phyloP scores from a whole-genome alignment of 2,797 vertebrate genomes.

The Chelon auratus region DNA sequence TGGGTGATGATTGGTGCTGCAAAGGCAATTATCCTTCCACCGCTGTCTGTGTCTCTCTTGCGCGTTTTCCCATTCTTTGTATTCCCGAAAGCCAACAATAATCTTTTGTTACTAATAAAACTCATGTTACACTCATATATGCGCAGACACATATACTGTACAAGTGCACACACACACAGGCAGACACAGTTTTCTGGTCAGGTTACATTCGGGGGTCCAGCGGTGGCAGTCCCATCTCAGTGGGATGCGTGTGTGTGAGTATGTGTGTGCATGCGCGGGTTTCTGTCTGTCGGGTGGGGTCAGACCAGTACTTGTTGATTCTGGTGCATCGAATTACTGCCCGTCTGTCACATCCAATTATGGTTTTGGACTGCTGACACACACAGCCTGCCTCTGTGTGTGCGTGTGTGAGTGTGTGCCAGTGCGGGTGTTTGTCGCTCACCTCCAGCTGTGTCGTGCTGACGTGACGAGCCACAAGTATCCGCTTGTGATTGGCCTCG shows the following conservation, averaged over 20 bases:
- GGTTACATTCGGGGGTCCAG: slow-evolving; percentile 68
- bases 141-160: not conserved
- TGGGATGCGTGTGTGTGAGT: slow-evolving; percentile 38
- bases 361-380: slow-evolving; percentile 73
- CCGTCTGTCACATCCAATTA: slow-evolving; percentile 88
- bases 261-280: slow-evolving; percentile 34
- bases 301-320: slow-evolving; percentile 81
- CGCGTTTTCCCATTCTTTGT: slow-evolving; percentile 39
- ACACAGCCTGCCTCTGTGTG: slow-evolving; percentile 82
- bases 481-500: slow-evolving; percentile 68
- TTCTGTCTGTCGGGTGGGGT: slow-evolving; percentile 66
- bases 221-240: slow-evolving; percentile 67
- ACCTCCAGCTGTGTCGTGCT: slow-evolving; percentile 75
- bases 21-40: slow-evolving; percentile 76
- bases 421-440: slow-evolving; percentile 72
- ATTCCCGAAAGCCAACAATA: slow-evolving; percentile 49
- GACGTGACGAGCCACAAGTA: slow-evolving; percentile 75
- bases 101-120: slow-evolving; percentile 67
- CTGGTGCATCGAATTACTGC: slow-evolving; percentile 84
- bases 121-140: slow-evolving; percentile 42
- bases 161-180: slow-evolving; percentile 15
- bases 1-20: slow-evolving; percentile 74
- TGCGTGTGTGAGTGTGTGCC: slow-evolving; percentile 65
- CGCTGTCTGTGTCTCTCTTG: slow-evolving; percentile 32
- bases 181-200: slow-evolving; percentile 61